Conservation (phyloP, 2,888 invertebrate genomes). For the Heliconius charithonia region DNA sequence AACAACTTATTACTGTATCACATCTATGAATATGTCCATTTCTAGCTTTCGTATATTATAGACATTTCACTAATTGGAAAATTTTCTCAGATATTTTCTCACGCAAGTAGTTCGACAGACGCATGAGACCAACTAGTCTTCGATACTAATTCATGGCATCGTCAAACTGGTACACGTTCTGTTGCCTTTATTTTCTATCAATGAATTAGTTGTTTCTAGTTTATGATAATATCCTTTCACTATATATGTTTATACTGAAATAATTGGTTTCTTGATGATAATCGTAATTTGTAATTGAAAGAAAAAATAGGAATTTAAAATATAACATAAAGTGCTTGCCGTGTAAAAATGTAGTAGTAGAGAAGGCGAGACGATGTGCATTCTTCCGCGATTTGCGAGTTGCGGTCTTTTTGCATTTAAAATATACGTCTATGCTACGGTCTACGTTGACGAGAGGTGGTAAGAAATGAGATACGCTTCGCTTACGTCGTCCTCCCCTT, state of each 20-base stretch:
- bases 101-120: constrained; percentile 51
- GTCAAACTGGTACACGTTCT: constrained; percentile 23
- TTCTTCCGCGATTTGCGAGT: constrained; percentile 66
- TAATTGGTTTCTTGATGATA: background rate
- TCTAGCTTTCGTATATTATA: background rate
- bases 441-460: constrained; percentile 46
- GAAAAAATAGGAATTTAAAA: background rate
- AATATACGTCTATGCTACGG: constrained; percentile 60
- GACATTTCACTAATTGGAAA: constrained; percentile 52
- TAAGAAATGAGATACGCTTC: constrained; percentile 72
- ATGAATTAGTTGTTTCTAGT: background rate
- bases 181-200: background rate
- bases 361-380: constrained; percentile 51
- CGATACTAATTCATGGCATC: constrained; percentile 25
- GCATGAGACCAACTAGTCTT: constrained; percentile 34
- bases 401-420: constrained; percentile 70
- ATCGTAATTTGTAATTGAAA: background rate
- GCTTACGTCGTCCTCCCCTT: constrained; percentile 65
- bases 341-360: constrained; percentile 14
- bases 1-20: background rate
- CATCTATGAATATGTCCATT: background rate
- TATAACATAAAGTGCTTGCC: background rate
- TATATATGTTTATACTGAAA: background rate
- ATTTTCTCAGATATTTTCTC: constrained; percentile 55
- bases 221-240: background rate